Conservation (phyloP, 2,797 vertebrate species). For the Borostomias antarcticus region DNA sequence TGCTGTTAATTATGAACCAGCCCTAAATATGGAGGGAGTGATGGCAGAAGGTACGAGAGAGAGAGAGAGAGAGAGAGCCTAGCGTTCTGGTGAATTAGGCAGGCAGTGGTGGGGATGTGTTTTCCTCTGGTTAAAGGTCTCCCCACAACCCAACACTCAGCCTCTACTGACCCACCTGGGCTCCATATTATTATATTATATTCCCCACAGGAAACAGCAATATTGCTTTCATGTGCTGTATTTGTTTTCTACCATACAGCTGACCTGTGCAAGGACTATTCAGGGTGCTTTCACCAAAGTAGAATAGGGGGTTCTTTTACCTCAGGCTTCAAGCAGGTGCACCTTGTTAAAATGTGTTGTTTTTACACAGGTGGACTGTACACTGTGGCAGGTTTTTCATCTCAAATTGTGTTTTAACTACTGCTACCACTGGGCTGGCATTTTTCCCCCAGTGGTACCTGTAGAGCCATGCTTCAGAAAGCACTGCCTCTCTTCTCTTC, state of each 20-base stretch:
- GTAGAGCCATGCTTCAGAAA: constrained; percentile 47
- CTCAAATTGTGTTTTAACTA: not conserved
- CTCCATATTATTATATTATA: not conserved
- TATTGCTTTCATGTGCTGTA: not conserved
- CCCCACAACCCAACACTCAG: constrained; percentile 30
- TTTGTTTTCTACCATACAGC: not conserved
- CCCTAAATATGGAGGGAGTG: constrained; percentile 18
- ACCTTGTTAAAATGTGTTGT: not conserved
- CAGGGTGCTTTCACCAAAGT: not conserved
- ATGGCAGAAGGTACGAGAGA: too few species aligned
- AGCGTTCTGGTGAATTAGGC: constrained; percentile 46
- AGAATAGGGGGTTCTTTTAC: not conserved
- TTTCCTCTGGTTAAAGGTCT: constrained; percentile 22
- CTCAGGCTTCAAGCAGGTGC: not conserved
- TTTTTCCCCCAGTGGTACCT: constrained; percentile 45
- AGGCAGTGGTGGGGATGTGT: constrained; percentile 34
- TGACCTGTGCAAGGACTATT: too few species aligned
- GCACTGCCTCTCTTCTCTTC: not conserved
- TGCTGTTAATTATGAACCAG: constrained; percentile 36
- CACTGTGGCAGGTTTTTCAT: not conserved
- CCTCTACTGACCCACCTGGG: not conserved
- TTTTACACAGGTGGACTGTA: not conserved
- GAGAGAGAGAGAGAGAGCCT: not conserved
- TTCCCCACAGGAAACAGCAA: not conserved
- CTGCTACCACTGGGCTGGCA: not conserved